These are phyloP conservation scores for Scaptomyza tumidula DNA, from an alignment of 2,888 invertebrate species.

Conservation along the genomic window DNA sequence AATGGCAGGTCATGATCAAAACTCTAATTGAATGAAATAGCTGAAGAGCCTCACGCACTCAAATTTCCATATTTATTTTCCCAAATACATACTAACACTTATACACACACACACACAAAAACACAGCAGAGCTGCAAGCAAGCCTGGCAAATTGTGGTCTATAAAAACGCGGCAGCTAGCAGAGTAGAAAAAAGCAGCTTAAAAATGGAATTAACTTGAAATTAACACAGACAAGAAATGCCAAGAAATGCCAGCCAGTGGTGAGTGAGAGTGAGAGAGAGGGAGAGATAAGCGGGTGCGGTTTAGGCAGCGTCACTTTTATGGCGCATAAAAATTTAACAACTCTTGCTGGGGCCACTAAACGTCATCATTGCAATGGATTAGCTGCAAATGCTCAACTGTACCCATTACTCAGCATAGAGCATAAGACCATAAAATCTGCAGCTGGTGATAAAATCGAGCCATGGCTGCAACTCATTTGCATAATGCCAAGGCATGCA, in stretches of 20 bases:
- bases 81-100: constrained; percentile 12
- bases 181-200: constrained; percentile 20
- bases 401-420: constrained; percentile 44
- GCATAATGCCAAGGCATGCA: constrained; percentile 38
- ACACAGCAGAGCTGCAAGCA: constrained; percentile 9
- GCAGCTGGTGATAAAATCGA: constrained; percentile 57
- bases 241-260: constrained; percentile 5
- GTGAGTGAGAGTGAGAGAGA: constrained; percentile 2
- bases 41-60: constrained; percentile 56
- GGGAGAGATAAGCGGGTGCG: background rate
- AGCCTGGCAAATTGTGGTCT: constrained; percentile 22
- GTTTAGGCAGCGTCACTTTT: constrained; percentile 38
- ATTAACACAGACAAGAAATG: constrained; percentile 54
- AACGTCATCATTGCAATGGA: constrained; percentile 73
- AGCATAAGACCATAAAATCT: constrained; percentile 44
- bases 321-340: constrained; percentile 71
- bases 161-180: constrained; percentile 51
- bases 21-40: constrained; percentile 73
- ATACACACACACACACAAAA: constrained; percentile 12
- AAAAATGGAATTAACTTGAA: constrained; percentile 66
- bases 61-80: constrained; percentile 71
- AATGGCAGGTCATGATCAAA: constrained; percentile 55
- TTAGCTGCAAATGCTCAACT: constrained; percentile 64
- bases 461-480: constrained; percentile 61
- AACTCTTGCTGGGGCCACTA: constrained; percentile 68